Evolutionary conservation across 2,888 invertebrate species (phyloP), one percentile per base, ranked within the genome.

Genomic region (Mystacides longicornis): DNA sequence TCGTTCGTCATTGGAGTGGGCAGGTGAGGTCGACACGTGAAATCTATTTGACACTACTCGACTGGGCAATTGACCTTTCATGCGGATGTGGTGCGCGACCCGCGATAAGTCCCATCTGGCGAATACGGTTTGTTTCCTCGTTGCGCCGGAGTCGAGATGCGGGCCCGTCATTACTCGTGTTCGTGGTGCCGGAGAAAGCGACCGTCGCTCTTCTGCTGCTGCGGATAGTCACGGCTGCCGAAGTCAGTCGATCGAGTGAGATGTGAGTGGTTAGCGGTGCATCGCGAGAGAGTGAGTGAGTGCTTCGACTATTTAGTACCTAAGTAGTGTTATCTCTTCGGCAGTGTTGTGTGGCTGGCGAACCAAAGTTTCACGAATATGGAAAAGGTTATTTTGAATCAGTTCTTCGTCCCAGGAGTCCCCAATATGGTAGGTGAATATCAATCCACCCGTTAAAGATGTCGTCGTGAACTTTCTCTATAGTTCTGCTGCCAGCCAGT

Each of bases 1-100:
- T 46, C 42, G 51, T 51, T 45, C 43, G 57, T 57, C 57, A 54
- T 57, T 52, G 57, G 46, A 37, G 49, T 51, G 42, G 33, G 54
- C 51, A 49, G 51, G 57, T 57, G 49, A 57, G 57, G 54, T 54
- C 57, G 57, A 54, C 57, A 57, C 57, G 54, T 54, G 54, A 57
- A 54, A 57, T 57, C 57, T 45, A 37, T 50, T 54, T 48, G 51
- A 53, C 57, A 53, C 31, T 43, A 57, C n/a, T n/a, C n/a, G n/a
- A n/a, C n/a, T n/a, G n/a, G 54, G 57, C 57, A 45, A 57, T 57
- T 57, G 54, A 57, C 50, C 57, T 57, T 57, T 57, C 46, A 51
- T 31, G 37, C 49, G 54, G 54, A 54, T 54, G 54, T 49, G 50
- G 49, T 49, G 54, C 50, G 19, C 49, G 37, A 37, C 14, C 37